Evolutionary conservation across 2,888 invertebrate species (phyloP).

Genomic region (Apocheima hispidaria): DNA sequence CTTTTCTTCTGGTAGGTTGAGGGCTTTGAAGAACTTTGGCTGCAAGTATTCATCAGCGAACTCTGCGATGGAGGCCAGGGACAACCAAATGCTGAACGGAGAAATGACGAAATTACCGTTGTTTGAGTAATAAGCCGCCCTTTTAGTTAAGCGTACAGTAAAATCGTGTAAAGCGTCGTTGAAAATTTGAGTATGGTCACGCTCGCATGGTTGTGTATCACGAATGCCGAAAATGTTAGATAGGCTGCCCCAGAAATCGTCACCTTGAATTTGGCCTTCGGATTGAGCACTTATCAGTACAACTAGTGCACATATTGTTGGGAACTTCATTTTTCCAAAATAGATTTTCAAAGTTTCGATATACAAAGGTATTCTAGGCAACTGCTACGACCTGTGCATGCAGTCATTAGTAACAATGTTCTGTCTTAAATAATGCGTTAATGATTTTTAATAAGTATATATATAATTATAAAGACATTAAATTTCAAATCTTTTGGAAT

Average conservation of each 20-base stretch:
- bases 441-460: not conserved
- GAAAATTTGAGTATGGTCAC: slow-evolving; percentile 3
- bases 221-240: slow-evolving; percentile 2
- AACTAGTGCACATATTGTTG: slow-evolving; percentile 7
- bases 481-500: too few relatives aligned
- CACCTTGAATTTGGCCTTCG: not conserved
- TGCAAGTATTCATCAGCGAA: slow-evolving; percentile 43
- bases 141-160: slow-evolving; percentile 8
- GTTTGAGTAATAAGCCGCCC: slow-evolving; percentile 10
- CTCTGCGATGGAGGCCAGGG: slow-evolving; percentile 53
- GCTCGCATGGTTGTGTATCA: slow-evolving; percentile 16
- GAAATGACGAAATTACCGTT: slow-evolving; percentile 50
- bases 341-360: not conserved
- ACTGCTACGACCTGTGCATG: not conserved
- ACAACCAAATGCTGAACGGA: slow-evolving; percentile 51
- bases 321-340: slow-evolving; percentile 28
- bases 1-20: slow-evolving; percentile 47
- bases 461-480: not conserved
- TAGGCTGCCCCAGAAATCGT: not conserved
- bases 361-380: not conserved
- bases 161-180: slow-evolving; percentile 15
- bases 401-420: not conserved
- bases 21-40: slow-evolving; percentile 37
- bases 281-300: slow-evolving; percentile 5
- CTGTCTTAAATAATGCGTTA: slow-evolving; percentile 7